Base-by-base conservation (phyloP, 2,888 invertebrate genomes). In the Trachelus tabidus region DNA sequence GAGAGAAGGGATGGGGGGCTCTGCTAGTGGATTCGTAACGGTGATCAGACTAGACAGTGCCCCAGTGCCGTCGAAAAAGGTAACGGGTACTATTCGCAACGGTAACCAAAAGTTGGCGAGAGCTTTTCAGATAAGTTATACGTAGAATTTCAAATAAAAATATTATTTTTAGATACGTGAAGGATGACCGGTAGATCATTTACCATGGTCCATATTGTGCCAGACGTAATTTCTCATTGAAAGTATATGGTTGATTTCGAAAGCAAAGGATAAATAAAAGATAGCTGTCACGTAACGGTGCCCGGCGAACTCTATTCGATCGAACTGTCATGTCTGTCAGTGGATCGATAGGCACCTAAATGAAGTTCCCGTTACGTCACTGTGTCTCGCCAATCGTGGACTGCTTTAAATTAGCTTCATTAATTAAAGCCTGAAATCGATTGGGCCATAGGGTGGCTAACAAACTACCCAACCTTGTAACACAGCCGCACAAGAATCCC, bases 331-430 rank as follows among this genome's bases (percentile, higher is more conserved):
- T 23, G 15, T 9, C 56, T 56, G 23, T 56, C 40, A 15, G 6
- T 56, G 56, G 56, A 56, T 56, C 56, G 56, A 56, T 56, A 56
- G 56, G 23, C 9, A 23, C 23, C 23, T 56, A 23, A 56, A 56
- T 56, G 23, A 56, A 56, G 23, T 56, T 56, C 23, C 56, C 23
- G 23, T 56, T 56, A 56, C 56, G 56, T 56, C 56, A 15, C 56
- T 23, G 56, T 56, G 56, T 56, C 56, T 56, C 15, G 23, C 75
- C 79, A 82, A 79, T 79, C 79, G 79, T 82, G 76, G 82, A 80
- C 80, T 83, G 87, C 79, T 86, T 87, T 84, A 83, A 87, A 87
- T 88, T 86, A 86, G 81, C 81, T 86, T 82, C 82, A 84, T 86
- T 86, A 87, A 87, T 86, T 85, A 84, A 86, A 83, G 83, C 84